These are phyloP conservation scores for Sarcophaga rosellei DNA, from an alignment of 2,888 invertebrate genomes.

Conservation along the genomic window DNA sequence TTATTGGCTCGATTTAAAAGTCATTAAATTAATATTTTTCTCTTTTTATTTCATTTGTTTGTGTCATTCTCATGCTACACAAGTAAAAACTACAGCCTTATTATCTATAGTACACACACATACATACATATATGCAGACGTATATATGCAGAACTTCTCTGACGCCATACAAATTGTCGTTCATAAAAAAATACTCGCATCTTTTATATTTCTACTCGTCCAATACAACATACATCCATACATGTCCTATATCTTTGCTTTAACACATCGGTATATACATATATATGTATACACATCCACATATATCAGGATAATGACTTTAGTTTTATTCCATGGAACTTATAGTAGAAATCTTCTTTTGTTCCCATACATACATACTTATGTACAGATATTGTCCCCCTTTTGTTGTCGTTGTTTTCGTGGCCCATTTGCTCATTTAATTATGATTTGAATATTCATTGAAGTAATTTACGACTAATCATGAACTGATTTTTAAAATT, in stretches of 20 bases:
- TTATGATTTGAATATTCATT: slow-evolving; percentile 46
- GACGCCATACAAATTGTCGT: slow-evolving; percentile 55
- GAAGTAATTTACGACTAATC: slow-evolving; percentile 34
- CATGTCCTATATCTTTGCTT: background rate
- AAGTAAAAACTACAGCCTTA: slow-evolving; percentile 19
- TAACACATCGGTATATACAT: background rate
- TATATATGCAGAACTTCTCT: slow-evolving; percentile 46
- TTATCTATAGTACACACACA: slow-evolving; percentile 28
- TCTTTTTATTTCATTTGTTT: background rate
- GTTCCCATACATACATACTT: background rate
- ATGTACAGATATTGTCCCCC: background rate
- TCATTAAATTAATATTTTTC: slow-evolving; percentile 48
- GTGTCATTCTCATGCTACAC: background rate
- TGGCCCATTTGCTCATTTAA: slow-evolving; percentile 40
- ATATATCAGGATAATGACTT: slow-evolving; percentile 33
- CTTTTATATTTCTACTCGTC: background rate
- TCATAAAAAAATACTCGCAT: slow-evolving; percentile 32
- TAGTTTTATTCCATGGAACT: slow-evolving; percentile 38
- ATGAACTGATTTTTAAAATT: background rate
- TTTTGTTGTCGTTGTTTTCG: background rate
- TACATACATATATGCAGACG: slow-evolving; percentile 18
- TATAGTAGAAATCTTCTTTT: slow-evolving; percentile 21
- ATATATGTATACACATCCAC: background rate
- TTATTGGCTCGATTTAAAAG: slow-evolving; percentile 64
- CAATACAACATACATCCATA: background rate